These are phyloP conservation scores for Marisa cornuarietis DNA, from an alignment of 1,140 invertebrate species.

Conservation along the genomic window DNA sequence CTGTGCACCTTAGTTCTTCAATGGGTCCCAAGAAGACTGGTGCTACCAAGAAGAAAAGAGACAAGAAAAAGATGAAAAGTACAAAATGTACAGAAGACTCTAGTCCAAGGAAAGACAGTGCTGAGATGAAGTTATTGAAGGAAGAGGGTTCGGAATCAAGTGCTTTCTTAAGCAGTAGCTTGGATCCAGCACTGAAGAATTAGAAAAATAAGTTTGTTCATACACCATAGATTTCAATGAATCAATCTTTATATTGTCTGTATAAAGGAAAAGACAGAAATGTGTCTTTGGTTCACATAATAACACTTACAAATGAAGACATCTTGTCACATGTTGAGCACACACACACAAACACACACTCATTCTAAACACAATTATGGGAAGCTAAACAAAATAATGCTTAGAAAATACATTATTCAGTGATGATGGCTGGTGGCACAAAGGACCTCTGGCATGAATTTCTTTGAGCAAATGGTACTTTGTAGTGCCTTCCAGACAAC, in stretches of 20 bases:
- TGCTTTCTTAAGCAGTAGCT: background rate
- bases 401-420: background rate
- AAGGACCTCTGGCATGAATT: too few species aligned
- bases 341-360: background rate
- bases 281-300: too few species aligned
- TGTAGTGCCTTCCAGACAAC: too few species aligned
- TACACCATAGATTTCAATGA: background rate
- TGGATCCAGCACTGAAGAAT: background rate
- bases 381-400: background rate
- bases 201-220: background rate
- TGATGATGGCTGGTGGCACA: too few species aligned
- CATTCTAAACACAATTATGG: background rate
- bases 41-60: background rate
- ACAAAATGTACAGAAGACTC: background rate
- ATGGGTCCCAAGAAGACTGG: background rate
- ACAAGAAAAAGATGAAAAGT: background rate
- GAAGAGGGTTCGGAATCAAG: background rate
- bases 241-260: background rate
- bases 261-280: background rate
- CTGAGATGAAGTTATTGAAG: background rate
- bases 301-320: background rate
- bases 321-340: background rate
- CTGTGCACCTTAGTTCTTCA: conserved; percentile 6
- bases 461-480: too few species aligned
- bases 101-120: background rate